phyloP scores from a whole-genome alignment of 1,140 invertebrate genomes.

The fruit fly (Drosophila melanogaster) region DNA sequence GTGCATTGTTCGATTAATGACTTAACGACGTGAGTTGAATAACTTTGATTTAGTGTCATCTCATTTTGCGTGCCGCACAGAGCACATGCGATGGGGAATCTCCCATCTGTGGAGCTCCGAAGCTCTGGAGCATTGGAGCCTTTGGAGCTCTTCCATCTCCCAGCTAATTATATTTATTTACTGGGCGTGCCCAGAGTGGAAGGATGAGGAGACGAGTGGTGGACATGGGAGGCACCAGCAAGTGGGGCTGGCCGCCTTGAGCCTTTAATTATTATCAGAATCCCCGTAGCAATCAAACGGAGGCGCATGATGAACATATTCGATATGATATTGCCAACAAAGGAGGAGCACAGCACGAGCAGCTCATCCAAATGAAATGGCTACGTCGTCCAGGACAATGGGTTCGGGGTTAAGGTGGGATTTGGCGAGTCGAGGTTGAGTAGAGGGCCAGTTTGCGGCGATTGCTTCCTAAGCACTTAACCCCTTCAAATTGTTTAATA shows the following conservation, averaged over 20 bases:
- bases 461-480: not conserved
- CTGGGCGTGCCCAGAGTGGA: constrained; percentile 44
- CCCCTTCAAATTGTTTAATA: not conserved
- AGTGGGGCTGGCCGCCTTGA: constrained; percentile 37
- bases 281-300: constrained; percentile 53
- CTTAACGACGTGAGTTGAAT: constrained; percentile 82
- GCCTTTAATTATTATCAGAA: constrained; percentile 71
- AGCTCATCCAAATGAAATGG: not conserved
- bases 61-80: constrained; percentile 64
- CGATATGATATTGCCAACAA: constrained; percentile 40
- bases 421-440: not conserved
- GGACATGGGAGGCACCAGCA: not conserved
- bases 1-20: constrained; percentile 83
- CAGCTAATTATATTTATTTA: constrained; percentile 80
- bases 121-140: not conserved
- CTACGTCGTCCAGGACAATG: not conserved
- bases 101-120: not conserved
- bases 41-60: constrained; percentile 83
- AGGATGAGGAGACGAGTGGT: not conserved
- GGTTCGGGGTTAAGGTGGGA: not conserved
- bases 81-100: constrained; percentile 11
- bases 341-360: not conserved
- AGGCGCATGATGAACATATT: constrained; percentile 56
- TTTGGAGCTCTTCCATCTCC: constrained; percentile 1
- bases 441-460: not conserved